Base-by-base conservation (phyloP, 2,888 invertebrate genomes). In the Hemistola chrysoprasaria region DNA sequence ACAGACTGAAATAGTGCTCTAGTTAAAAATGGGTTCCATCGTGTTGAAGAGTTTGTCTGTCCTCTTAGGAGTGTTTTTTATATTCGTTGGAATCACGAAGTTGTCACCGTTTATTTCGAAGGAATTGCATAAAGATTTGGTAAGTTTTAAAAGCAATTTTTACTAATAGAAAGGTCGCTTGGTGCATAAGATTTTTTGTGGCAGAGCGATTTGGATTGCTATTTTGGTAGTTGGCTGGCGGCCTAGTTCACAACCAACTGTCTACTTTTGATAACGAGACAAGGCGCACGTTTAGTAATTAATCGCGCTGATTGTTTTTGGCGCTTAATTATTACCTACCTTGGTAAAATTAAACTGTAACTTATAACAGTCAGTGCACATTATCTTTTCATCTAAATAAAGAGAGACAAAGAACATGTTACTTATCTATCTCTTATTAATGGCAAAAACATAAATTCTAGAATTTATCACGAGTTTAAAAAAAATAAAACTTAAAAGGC, bases 51-150 rank as follows among this genome's bases (percentile, higher is more conserved):
- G 97, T 73, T 91, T 98, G 64, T 98, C 98, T 33, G 90, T 98
- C 64, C 92, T 98, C 35, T 90, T 98, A 72, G 98, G 98, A 47
- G 90, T 98, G 64, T 98, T 98, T 90, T 98, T 98, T 81, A 93
- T 98, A 70, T 97, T 98, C 78, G 96, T 98, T 56, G 98, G 98
- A 43, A 93, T 95, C 43, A 94, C 98, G 71, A 98, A 98, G 89
- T 85, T 98, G 51, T 95, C 97, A 50, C 97, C 97, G 55, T 92
- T 94, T 64, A 93, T 98, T 56, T 98, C 97, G 65, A 96, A 96
- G 90, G 98, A 98, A 84, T 92, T 98, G 50, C 98, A 98, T 81
- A 97, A 96, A 91, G 98, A 98, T 89, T 92, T 98, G 94, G 98
- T 98, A 85, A 93, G 95, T 76, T 40, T 40, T 27, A 51, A 35